phyloP scores from a whole-genome alignment of 2,888 invertebrate genomes.

The Xestia xanthographa region DNA sequence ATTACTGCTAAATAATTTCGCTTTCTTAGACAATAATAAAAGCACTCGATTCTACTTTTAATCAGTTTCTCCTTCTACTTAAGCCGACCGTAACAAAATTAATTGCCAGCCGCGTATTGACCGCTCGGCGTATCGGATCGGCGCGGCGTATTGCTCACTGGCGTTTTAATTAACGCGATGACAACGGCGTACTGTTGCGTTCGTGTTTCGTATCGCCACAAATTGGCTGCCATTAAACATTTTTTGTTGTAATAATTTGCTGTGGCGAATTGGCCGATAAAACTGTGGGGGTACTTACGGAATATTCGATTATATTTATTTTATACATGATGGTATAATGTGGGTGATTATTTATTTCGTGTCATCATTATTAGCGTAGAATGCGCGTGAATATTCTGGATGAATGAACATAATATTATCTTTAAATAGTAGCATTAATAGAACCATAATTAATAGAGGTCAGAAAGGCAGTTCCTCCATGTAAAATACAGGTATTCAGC shows the following conservation, averaged over 20 bases:
- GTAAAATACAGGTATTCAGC: no score
- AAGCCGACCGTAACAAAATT: slow-evolving; percentile 44
- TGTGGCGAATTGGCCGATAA: slow-evolving; percentile 45
- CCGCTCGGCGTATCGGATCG: slow-evolving; percentile 61
- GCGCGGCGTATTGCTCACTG: slow-evolving; percentile 55
- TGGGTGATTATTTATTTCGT: slow-evolving; percentile 6
- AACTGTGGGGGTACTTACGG: slow-evolving; percentile 12
- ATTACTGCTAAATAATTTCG: slow-evolving; percentile 7
- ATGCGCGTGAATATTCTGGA: no score
- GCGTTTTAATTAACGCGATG: slow-evolving; percentile 66
- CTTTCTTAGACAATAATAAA: slow-evolving; percentile 7
- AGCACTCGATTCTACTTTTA: slow-evolving; percentile 22
- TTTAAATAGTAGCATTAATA: no score
- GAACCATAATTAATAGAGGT: no score
- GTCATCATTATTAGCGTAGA: background rate
- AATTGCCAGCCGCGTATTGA: slow-evolving; percentile 53
- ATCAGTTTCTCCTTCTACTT: slow-evolving; percentile 29
- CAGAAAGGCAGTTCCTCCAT: no score
- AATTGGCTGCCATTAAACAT: slow-evolving; percentile 56
- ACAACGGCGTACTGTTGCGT: slow-evolving; percentile 62
- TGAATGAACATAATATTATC: no score
- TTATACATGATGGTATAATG: background rate
- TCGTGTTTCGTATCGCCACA: slow-evolving; percentile 62
- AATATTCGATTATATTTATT: slow-evolving; percentile 15
- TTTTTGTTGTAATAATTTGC: slow-evolving; percentile 59